Evolutionary conservation across 2,113 vertebrate species (phyloP).

Genomic region (Lynx canadensis): DNA sequence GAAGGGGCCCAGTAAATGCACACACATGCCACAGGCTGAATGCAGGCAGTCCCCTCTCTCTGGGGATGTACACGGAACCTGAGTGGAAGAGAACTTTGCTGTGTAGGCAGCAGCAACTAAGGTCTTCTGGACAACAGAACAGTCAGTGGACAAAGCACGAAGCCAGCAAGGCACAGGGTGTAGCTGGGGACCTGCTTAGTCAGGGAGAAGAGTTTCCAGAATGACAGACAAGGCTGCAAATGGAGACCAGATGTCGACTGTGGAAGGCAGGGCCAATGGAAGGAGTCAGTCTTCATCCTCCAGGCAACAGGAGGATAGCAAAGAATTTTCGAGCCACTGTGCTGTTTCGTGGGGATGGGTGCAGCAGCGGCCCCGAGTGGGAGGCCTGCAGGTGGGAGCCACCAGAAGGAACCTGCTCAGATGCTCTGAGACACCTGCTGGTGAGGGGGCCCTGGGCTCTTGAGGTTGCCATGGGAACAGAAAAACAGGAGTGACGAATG

Average conservation of each 20-base stretch:
- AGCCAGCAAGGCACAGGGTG: neutral
- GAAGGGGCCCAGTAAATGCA: neutral
- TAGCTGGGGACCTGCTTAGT: neutral
- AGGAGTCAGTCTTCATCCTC: neutral
- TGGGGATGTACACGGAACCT: neutral
- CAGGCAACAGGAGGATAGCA: neutral
- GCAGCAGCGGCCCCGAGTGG: neutral
- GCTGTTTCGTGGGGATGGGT: neutral
- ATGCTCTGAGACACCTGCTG: neutral
- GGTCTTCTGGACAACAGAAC: neutral
- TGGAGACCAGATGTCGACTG: neutral
- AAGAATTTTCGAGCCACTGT: neutral
- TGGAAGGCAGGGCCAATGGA: neutral
- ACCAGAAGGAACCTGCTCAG: neutral
- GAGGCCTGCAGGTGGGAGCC: neutral
- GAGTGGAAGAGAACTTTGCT: neutral
- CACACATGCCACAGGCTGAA: neutral
- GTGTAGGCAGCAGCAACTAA: neutral
- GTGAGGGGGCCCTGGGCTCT: neutral
- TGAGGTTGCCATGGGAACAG: conserved; percentile 59
- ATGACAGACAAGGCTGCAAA: neutral
- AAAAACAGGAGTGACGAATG: neutral
- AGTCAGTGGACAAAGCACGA: neutral
- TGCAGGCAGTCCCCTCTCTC: neutral
- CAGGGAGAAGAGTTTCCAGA: neutral